phyloP scores from a whole-genome alignment of 2,113 vertebrate genomes.

The Octodon degus region DNA sequence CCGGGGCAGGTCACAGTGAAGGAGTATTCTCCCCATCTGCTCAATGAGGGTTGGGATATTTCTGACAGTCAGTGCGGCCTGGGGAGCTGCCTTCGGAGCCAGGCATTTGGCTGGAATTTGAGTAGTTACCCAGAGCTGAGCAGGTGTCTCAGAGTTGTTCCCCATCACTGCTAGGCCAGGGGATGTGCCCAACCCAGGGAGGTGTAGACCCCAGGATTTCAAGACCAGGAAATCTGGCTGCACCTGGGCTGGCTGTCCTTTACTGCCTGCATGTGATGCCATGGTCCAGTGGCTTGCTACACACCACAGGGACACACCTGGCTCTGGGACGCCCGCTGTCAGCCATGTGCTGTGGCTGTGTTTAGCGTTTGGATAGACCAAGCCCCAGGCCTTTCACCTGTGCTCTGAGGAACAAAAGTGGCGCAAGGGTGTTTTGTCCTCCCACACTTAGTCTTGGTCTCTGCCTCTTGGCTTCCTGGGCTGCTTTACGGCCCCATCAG shows the following conservation, averaged over 20 bases:
- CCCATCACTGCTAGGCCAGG: rapidly evolving
- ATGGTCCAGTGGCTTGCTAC: rapidly evolving
- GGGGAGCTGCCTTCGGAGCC: background rate
- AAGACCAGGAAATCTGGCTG: background rate
- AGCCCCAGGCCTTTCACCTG: background rate
- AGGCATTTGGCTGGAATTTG: background rate
- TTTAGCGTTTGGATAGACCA: rapidly evolving
- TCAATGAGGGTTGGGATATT: rapidly evolving
- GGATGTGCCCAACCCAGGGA: background rate
- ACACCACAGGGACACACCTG: background rate
- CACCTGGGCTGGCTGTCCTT: background rate
- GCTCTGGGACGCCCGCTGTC: background rate
- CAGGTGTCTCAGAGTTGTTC: background rate
- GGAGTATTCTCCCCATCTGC: background rate
- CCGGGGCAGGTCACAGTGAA: rapidly evolving
- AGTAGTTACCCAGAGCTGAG: background rate
- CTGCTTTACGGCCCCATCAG: too few relatives aligned
- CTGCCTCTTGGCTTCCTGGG: too few relatives aligned
- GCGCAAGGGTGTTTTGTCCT: too few relatives aligned
- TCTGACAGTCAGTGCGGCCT: too few relatives aligned
- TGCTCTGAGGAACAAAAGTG: background rate
- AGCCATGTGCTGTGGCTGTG: background rate
- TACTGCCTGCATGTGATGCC: rapidly evolving
- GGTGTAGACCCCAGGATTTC: background rate
- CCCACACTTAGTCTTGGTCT: too few relatives aligned